These are phyloP conservation scores for Phrynosoma blainvillii DNA, from an alignment of 2,113 vertebrate species.

Conservation along the genomic window DNA sequence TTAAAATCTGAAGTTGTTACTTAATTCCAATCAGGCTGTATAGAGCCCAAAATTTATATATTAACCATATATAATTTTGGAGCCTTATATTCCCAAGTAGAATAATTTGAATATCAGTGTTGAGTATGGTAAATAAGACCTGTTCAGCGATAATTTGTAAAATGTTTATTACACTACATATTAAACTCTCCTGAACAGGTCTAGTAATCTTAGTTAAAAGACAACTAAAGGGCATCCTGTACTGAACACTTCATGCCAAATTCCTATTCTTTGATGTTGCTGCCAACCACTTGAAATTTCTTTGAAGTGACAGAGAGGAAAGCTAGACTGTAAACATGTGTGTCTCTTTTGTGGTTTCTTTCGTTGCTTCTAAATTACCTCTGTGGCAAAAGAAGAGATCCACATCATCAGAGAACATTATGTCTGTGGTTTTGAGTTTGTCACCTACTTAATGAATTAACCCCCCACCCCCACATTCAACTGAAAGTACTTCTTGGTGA, in stretches of 20 bases:
- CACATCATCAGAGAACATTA: background rate
- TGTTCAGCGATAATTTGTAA: background rate
- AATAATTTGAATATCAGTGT: background rate
- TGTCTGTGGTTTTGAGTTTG: background rate
- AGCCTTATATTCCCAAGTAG: background rate
- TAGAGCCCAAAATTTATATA: background rate
- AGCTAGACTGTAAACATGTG: background rate
- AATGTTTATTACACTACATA: background rate
- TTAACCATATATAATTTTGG: background rate
- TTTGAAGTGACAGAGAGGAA: conserved; percentile 8
- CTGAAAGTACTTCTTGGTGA: too few species aligned
- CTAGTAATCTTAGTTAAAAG: conserved; percentile 24
- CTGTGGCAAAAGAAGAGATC: background rate
- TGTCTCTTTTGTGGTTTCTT: background rate
- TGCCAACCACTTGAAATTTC: background rate
- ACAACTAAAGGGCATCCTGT: background rate
- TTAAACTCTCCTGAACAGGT: conserved; percentile 9
- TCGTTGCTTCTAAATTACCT: background rate
- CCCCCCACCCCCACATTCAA: background rate
- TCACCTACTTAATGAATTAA: background rate
- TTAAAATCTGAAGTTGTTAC: background rate
- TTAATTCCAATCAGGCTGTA: background rate
- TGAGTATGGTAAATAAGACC: background rate
- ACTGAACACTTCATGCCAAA: background rate
- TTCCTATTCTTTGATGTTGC: conserved; percentile 6